Evolutionary conservation across 2,797 vertebrate genomes (phyloP).

Genomic region (Mus caroli): DNA sequence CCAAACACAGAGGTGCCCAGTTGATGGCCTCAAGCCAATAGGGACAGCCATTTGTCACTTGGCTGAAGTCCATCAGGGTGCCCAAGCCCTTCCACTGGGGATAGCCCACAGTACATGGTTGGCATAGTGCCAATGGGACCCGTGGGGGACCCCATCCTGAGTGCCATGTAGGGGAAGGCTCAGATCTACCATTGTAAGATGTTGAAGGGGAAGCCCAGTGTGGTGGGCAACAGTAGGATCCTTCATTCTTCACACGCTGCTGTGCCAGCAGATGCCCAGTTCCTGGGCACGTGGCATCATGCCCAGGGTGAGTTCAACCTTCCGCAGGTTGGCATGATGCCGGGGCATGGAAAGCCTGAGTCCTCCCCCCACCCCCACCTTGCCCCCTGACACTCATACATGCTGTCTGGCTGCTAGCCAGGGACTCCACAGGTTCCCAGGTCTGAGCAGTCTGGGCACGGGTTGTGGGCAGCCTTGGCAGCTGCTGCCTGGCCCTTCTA

Average conservation of each 20-base stretch:
- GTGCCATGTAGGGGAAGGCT: conserved; percentile 29
- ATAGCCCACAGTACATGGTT: conserved; percentile 67
- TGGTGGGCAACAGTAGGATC: background rate
- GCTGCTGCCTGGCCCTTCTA: conserved; percentile 64
- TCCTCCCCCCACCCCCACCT: conserved; percentile 59
- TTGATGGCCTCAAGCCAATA: conserved; percentile 61
- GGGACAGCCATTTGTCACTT: conserved; percentile 55
- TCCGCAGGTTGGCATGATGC: conserved; percentile 76
- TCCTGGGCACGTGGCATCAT: conserved; percentile 80
- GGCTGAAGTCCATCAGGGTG: conserved; percentile 73
- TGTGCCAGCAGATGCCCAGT: conserved; percentile 74
- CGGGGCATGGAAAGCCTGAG: conserved; percentile 66
- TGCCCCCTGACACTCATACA: conserved; percentile 73
- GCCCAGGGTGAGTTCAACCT: conserved; percentile 81
- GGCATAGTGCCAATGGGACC: conserved; percentile 80
- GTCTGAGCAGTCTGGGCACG: conserved; percentile 73
- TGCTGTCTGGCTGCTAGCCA: conserved; percentile 78
- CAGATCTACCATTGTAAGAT: conserved; percentile 51
- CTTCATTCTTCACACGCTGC: background rate
- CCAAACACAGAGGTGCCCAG: conserved; percentile 64
- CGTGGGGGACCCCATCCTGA: conserved; percentile 66
- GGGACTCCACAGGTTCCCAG: conserved; percentile 77
- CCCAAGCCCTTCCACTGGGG: conserved; percentile 74
- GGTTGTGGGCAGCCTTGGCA: conserved; percentile 73
- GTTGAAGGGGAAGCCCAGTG: background rate